phyloP scores from a whole-genome alignment of 2,113 vertebrate genomes.

The Proteles cristata region DNA sequence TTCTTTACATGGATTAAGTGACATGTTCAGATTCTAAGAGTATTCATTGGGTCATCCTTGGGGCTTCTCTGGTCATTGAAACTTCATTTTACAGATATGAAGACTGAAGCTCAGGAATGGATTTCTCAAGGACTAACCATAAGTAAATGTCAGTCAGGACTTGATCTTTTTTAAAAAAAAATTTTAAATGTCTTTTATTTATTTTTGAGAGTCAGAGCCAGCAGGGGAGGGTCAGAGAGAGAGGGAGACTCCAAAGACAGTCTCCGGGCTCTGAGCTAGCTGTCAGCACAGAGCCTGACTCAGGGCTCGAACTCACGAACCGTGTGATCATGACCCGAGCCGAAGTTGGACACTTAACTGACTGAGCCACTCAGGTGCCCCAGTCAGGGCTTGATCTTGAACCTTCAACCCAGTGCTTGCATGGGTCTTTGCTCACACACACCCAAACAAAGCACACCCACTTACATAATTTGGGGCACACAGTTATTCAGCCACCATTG shows the following conservation, averaged over 20 bases:
- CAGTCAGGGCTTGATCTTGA: background rate
- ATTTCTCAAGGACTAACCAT: background rate
- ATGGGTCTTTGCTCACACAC: background rate
- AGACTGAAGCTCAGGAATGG: background rate
- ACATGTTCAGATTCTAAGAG: background rate
- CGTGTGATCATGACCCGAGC: no score
- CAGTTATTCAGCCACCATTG: background rate
- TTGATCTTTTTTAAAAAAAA: background rate
- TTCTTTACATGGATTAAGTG: background rate
- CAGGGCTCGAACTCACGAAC: no score
- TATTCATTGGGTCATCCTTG: background rate
- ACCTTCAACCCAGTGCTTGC: background rate
- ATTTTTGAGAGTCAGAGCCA: no score
- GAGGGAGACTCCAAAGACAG: no score
- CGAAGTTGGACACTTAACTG: no score
- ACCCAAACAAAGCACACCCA: background rate
- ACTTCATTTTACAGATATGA: background rate
- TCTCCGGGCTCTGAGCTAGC: no score
- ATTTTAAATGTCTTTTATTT: no score
- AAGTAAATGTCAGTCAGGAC: background rate
- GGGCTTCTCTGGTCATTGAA: background rate
- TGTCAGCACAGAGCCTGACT: no score
- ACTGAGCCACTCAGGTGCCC: no score
- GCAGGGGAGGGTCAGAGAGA: no score
- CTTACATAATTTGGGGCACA: rapidly evolving